Evolutionary conservation across 2,797 vertebrate genomes (phyloP), one percentile per base, ranked within the genome.

Genomic region (Megalops cyprinoides): DNA sequence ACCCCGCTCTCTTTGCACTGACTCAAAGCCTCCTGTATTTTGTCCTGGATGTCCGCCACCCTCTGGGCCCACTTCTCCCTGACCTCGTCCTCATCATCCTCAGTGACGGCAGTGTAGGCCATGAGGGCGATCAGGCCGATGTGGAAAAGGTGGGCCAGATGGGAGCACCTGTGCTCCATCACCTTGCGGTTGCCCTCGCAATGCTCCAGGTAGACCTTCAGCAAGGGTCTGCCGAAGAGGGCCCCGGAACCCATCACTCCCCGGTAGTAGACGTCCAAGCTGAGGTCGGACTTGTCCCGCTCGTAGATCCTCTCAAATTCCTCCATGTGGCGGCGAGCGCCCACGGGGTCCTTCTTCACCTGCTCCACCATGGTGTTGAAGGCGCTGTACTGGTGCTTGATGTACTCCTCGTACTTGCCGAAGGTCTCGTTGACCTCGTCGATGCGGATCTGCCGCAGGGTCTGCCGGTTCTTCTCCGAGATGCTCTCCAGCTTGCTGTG

Each of bases 71-170:
- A 84, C 77, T 93, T 94, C 1, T 92, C 88, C 1, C 88, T 86
- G 56, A 94, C 91, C 78, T 94, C 90, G 0, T 94, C 93, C 83
- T 95, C 94, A 1, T 95, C 93, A 0, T 94, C 93, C 88, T 94
- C 91, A 3, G 89, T 94, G 39, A 94, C 92, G 1, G 92, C 81
- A 1, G 90, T 93, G 91, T 94, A 95, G 55, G 86, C 94, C 94
- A 95, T 95, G 42, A 95, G 89, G 9, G 94, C 82, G 0, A 95
- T 94, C 69, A 95, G 93, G 39, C 95, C 95, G 51, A 95, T 93
- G 69, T 95, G 91, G 87, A 95, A 95, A 62, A 95, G 90, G 82
- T 95, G 92, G 1, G 87, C 67, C 10, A 95, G 84, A 83, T 94
- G 92, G 5, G 91, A 93, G 76, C 95, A 95, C 79, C 79, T 89